Percentiles rank a stretch among this genome's conserved stretches.
These are phyloP conservation scores for Choloepus didactylus DNA, from an alignment of 2,797 vertebrate genomes.

Conservation along the genomic window DNA sequence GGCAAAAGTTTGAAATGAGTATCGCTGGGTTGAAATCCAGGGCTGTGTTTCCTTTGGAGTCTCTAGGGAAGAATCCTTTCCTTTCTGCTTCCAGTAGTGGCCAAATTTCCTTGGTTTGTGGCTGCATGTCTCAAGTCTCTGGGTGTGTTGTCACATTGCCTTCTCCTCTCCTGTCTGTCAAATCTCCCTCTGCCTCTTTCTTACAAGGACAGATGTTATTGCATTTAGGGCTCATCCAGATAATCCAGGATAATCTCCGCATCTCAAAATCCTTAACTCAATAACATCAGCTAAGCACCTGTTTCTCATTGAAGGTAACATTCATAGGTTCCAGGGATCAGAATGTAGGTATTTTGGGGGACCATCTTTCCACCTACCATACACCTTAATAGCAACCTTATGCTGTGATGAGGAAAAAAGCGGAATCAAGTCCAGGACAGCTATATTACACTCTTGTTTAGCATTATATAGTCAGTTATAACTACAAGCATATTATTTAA, in stretches of 20 bases:
- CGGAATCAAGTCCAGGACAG: not conserved
- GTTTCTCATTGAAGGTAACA: not conserved
- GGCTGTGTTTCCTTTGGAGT: accelerated
- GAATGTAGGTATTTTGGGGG: not conserved
- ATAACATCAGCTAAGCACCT: not conserved
- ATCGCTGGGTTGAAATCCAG: not conserved
- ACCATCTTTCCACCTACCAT: not conserved
- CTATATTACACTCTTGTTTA: not conserved
- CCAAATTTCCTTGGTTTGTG: not conserved
- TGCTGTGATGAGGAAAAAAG: not conserved
- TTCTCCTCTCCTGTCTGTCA: not conserved
- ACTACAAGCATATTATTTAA: not conserved
- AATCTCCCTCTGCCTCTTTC: not conserved
- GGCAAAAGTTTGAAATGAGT: not conserved
- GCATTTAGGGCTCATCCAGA: not conserved
- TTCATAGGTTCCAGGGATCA: not conserved
- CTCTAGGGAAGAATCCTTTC: not conserved
- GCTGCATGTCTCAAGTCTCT: not conserved
- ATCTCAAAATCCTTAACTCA: not conserved
- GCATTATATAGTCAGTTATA: not conserved
- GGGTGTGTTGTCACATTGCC: not conserved
- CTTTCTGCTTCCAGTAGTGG: not conserved
- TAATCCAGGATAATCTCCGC: not conserved
- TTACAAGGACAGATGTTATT: too few relatives aligned
- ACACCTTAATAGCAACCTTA: not conserved